Evolutionary conservation across 2,113 vertebrate species (phyloP), one percentile per base, ranked within the genome.

Genomic region (Crocuta crocuta): DNA sequence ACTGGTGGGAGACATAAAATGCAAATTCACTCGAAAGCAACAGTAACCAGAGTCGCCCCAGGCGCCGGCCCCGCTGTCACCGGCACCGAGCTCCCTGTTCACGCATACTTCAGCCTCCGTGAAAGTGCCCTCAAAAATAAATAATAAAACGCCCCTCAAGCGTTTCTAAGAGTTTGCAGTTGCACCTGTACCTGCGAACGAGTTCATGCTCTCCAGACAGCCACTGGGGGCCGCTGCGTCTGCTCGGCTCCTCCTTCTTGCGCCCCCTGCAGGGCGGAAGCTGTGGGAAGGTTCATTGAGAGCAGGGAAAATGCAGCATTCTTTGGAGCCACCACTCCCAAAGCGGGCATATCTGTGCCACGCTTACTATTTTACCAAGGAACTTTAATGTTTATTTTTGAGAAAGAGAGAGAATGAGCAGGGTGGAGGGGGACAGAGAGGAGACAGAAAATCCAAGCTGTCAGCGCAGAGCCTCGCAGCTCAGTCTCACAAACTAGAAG

Each of bases 1-100:
- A 33, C 68, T 50, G 45, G 35, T 26, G n/a, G 33, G 87, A 95
- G 74, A 91, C 87, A 92, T 89, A 97, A 97, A 98, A 98, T 97
- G 97, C 95, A 98, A 97, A 97, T 97, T 95, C 88, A 95, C 82
- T 93, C 53, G 66, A 89, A 97, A 97, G 80, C 96, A 94, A 73
- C 83, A 76, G 79, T 58, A 96, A 94, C 90, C 90, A 11, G 45
- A 90, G 33, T 48, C 63, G 88, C 70, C 96, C 88, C 53, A 84
- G 90, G 94, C 95, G 48, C 55, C 83, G 84, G 55, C 86, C 48
- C 39, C 90, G 92, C 90, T 91, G 95, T 96, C 97, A 96, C 76
- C 85, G 87, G 65, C 91, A 91, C 65, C 80, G 43, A 12, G 96
- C 50, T 96, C 61, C 90, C 84, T 55, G 55, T 84, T 92, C 63